A percentile compares a stretch with the other conserved stretches of the same genome.
phyloP scores from a whole-genome alignment of 2,113 vertebrate species.

The Nothocercus nigrocapillus region DNA sequence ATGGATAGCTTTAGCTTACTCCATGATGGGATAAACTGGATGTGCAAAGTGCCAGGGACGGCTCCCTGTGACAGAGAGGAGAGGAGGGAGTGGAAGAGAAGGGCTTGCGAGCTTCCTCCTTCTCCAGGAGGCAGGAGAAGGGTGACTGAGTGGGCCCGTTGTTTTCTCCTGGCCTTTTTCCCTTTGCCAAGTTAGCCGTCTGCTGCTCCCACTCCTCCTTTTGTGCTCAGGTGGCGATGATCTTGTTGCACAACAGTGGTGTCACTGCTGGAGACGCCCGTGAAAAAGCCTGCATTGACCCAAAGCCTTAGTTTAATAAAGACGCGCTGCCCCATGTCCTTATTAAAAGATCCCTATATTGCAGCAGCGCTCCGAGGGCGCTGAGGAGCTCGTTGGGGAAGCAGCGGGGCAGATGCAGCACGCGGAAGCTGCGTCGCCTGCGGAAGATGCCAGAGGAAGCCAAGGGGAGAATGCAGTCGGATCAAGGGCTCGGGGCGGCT shows the following conservation, averaged over 20 bases:
- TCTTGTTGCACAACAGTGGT: neutral
- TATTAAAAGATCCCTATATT: fast-evolving
- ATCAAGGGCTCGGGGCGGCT: neutral
- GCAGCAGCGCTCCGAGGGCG: neutral
- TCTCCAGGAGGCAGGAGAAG: neutral
- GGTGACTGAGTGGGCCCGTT: neutral
- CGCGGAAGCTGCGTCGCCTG: neutral
- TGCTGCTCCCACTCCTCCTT: neutral
- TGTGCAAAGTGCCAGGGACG: neutral
- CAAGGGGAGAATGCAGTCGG: neutral
- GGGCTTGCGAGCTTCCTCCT: neutral
- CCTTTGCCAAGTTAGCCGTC: fast-evolving
- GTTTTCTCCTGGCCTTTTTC: neutral
- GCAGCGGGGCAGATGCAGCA: neutral
- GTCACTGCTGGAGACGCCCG: neutral
- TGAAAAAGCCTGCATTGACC: fast-evolving
- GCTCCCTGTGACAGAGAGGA: neutral
- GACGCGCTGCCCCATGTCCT: neutral
- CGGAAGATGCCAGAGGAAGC: neutral
- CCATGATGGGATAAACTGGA: neutral
- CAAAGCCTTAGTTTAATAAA: neutral
- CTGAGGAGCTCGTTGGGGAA: fast-evolving
- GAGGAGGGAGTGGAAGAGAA: neutral
- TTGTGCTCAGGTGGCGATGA: neutral
- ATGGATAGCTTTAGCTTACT: neutral